Evolutionary conservation across 2,797 vertebrate species (phyloP).

Genomic region (Knipowitschia caucasica): DNA sequence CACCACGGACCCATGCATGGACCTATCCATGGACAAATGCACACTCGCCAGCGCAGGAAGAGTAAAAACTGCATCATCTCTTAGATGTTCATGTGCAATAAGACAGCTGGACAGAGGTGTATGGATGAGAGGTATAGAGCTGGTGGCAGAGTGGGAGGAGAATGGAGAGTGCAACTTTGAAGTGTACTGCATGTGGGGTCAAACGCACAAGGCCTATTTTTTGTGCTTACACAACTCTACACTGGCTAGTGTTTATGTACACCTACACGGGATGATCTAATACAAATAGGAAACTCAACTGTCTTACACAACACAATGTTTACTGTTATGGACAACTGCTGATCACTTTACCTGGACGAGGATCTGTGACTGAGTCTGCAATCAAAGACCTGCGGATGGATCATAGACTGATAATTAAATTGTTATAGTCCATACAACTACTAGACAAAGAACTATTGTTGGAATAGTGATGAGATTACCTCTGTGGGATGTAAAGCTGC

Average conservation of each 20-base stretch:
- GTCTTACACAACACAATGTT: slow-evolving; percentile 72
- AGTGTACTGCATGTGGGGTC: slow-evolving; percentile 35
- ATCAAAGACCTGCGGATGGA: slow-evolving; percentile 41
- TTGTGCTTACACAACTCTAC: slow-evolving; percentile 73
- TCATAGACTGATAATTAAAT: slow-evolving; percentile 39
- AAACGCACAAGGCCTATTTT: slow-evolving; percentile 57
- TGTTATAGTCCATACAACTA: slow-evolving; percentile 33
- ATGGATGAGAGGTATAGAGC: slow-evolving; percentile 49
- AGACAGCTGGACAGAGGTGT: slow-evolving; percentile 38
- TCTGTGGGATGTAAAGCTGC: slow-evolving; percentile 68
- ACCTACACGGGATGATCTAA: slow-evolving; percentile 72
- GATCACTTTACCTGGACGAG: slow-evolving; percentile 32
- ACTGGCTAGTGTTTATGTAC: slow-evolving; percentile 66
- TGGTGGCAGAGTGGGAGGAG: slow-evolving; percentile 61
- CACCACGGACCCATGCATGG: slow-evolving; percentile 71
- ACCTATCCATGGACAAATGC: slow-evolving; percentile 82
- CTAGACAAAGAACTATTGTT: slow-evolving; percentile 57
- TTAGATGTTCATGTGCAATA: slow-evolving; percentile 68
- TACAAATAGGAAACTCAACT: slow-evolving; percentile 67
- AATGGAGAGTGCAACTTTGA: slow-evolving; percentile 47
- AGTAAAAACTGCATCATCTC: slow-evolving; percentile 99
- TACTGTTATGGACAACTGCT: slow-evolving; percentile 49
- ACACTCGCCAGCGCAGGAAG: slow-evolving; percentile 92
- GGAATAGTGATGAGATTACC: slow-evolving; percentile 67
- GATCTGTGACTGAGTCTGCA: too few species aligned